Evolutionary conservation across 2,797 vertebrate species (phyloP), one percentile per base, ranked within the genome.

Genomic region (Danio aesculapii): DNA sequence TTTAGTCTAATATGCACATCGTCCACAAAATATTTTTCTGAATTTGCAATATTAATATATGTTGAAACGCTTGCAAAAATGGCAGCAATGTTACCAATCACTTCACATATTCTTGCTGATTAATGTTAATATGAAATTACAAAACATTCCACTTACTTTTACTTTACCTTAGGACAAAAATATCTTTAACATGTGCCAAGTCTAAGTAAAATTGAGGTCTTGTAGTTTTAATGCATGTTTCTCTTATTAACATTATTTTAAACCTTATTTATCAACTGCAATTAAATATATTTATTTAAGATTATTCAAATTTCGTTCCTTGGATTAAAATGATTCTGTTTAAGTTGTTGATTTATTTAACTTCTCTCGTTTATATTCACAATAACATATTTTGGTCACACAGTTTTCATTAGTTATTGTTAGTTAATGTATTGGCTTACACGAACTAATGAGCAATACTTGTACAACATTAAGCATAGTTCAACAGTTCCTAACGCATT

Each of bases 281-380:
- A 14, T 5, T 50, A 30, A 3, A 30, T 30, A 30, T 1, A 30
- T 1, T 30, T 30, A 30, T 30, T 30, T 30, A 30, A 30, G 30
- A 30, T 30, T 1, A 30, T 30, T 30, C 30, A 30, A 30, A 30
- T 30, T 30, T 30, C 30, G 3, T 30, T 30, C 30, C 30, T 30
- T 30, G 30, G 30, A 1, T 30, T 1, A 30, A 30, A 30, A 30
- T 30, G 3, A 30, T 30, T 30, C 30, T 30, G 30, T 30, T 30
- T 75, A 68, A 71, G 58, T 52, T 69, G 66, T 49, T 63, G 52
- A 71, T 59, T 63, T 78, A 64, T 84, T 69, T 49, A 74, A 81
- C 81, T 59, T 83, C 70, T 67, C 2, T 17, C 3, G 44, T 30
- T 49, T 43, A 30, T 21, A 46, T 17, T 6, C 30, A 30, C 1